Conservation (phyloP, 2,888 invertebrate genomes). For the Trissolcus brochymenae region DNA sequence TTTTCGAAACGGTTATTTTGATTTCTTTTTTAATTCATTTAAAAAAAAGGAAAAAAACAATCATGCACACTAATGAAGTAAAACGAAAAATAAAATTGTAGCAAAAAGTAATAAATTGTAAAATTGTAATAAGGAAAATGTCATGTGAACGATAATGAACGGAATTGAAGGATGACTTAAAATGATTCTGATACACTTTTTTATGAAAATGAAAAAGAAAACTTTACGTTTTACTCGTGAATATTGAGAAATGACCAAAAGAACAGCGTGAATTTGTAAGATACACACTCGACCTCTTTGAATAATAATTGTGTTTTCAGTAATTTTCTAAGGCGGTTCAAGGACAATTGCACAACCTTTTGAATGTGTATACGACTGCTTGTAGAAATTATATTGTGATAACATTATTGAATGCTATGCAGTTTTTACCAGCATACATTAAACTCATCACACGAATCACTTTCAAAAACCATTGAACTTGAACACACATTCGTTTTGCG, state of each 20-base stretch:
- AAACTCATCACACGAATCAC: not conserved
- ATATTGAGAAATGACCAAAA: not conserved
- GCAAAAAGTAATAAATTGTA: too few relatives aligned
- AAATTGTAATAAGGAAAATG: too few relatives aligned
- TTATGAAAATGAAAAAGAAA: too few relatives aligned
- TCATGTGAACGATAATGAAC: too few relatives aligned
- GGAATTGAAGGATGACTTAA: too few relatives aligned
- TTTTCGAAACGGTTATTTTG: too few relatives aligned
- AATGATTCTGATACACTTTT: too few relatives aligned
- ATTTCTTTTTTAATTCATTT: too few relatives aligned
- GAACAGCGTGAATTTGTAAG: conserved; percentile 33
- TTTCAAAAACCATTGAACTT: conserved; percentile 4
- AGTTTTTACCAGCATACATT: not conserved
- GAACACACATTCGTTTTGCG: not conserved
- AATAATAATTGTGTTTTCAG: conserved; percentile 46
- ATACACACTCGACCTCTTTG: conserved; percentile 38
- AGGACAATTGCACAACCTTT: conserved; percentile 55
- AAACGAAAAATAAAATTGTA: too few relatives aligned
- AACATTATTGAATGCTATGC: not conserved
- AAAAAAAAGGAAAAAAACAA: too few relatives aligned
- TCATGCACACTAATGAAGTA: too few relatives aligned
- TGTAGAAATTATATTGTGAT: conserved; percentile 5
- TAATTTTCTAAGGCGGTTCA: conserved; percentile 47
- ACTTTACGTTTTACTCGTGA: too few relatives aligned
- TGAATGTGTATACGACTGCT: conserved; percentile 1